Evolutionary conservation across 2,888 invertebrate species (phyloP).

Genomic region (Pseudeuparius sepicola): DNA sequence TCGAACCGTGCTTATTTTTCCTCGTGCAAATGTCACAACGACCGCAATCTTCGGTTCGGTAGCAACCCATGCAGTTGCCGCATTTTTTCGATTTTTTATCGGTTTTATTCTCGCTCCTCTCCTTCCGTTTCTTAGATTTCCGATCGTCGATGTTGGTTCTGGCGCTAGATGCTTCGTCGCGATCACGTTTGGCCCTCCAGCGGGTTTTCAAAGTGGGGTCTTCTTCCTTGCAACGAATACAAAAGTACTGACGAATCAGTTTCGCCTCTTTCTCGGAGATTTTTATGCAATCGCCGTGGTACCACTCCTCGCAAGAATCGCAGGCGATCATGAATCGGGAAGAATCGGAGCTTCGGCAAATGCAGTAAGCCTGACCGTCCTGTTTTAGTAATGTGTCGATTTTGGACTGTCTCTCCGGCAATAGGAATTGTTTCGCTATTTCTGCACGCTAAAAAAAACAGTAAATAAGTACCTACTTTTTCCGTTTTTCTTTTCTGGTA

Average conservation of each 20-base stretch:
- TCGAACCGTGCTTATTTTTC: slow-evolving; percentile 30
- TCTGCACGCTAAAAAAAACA: slow-evolving; percentile 61
- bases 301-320: slow-evolving; percentile 97
- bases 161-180: slow-evolving; percentile 28
- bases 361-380: slow-evolving; percentile 88
- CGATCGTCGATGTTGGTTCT: slow-evolving; percentile 29
- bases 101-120: slow-evolving; percentile 33
- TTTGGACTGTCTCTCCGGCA: slow-evolving; percentile 84
- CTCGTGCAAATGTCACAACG: slow-evolving; percentile 54
- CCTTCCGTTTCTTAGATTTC: slow-evolving; percentile 32
- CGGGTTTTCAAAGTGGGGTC: slow-evolving; percentile 65
- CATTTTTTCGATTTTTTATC: slow-evolving; percentile 49
- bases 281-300: slow-evolving; percentile 94
- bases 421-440: slow-evolving; percentile 78
- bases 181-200: slow-evolving; percentile 35
- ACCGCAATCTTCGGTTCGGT: slow-evolving; percentile 58
- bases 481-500: background rate
- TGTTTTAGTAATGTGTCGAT: slow-evolving; percentile 79
- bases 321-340: slow-evolving; percentile 97
- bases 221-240: slow-evolving; percentile 73
- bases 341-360: slow-evolving; percentile 88
- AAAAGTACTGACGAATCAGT: slow-evolving; percentile 88
- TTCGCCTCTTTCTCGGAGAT: slow-evolving; percentile 90
- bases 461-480: slow-evolving; percentile 5
- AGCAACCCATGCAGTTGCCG: slow-evolving; percentile 68